Evolutionary conservation across 2,797 vertebrate genomes (phyloP), one percentile per base, ranked within the genome.

Genomic region (Helicolenus hilgendorfi): DNA sequence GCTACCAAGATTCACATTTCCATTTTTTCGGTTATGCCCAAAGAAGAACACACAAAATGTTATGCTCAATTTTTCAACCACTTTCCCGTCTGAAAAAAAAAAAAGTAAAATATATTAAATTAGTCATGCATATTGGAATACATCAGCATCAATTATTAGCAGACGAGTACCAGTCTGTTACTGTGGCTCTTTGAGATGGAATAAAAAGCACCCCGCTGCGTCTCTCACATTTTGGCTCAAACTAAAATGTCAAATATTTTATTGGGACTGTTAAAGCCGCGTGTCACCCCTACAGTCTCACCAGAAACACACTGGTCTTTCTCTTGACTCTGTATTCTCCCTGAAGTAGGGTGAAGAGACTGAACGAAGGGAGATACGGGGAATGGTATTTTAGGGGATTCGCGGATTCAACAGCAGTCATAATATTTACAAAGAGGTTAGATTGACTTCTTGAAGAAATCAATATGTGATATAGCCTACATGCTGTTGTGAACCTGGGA

Each of bases 361-460:
- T 75, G 14, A 88, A 81, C 88, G 70, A 13, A 56, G 22, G 35
- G 35, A 78, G 74, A 88, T 89, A 86, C 85, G 86, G 45, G 83
- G 82, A 87, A 81, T 81, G 72, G 71, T 81, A 76, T 91, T 94
- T 93, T 85, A 24, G 35, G 7, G 85, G 80, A 77, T 53, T 89
- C 45, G n/a, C 86, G 79, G 79, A 94, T 83, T 94, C 93, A 96
- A 91, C 92, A 93, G 90, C 89, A 92, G 94, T 96, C 95, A 96
- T 93, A 97, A 97, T 97, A 97, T 98, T 97, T 96, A 96, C 94
- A 92, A 92, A 96, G 90, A 93, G 86, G 92, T 91, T 84, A 94
- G 94, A 97, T 96, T 96, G 96, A 96, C 95, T 97, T 96, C 95
- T 96, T 90, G 77, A 90, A 92, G 86, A 96, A 97, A 97, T 97